Base-by-base conservation (phyloP, 2,113 vertebrate species). In the Uria lomvia region DNA sequence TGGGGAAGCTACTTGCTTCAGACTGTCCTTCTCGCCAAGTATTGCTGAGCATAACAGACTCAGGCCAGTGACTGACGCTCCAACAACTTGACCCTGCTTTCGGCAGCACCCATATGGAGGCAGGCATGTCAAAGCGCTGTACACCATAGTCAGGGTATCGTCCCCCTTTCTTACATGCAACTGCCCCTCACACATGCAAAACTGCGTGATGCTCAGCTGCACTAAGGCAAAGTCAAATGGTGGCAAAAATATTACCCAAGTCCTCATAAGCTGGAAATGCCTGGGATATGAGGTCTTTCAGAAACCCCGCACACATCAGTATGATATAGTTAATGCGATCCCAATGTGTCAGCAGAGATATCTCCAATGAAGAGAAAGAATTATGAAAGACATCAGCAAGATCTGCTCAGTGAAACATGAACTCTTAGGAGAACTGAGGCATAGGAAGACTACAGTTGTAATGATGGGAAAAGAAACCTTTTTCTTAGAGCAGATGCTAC, bases 111-210 rank as follows among this genome's bases (percentile, higher is more conserved):
- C 11, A 3, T 8, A 6, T n/a, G 32, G 47, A 53, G 36, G 49
- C 20, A 75, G 26, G 38, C 8, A 55, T 4, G 17, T 9, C 62
- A 23, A 45, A 62, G 36, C 9, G 5, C 68, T n/a, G n/a, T 5
- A 56, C 71, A 47, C 17, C 56, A 43, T 1, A 15, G 18, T 7
- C 40, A 29, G 23, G 22, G 50, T n/a, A 43, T 17, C 18, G 7
- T 9, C 40, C 16, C 34, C 26, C 12, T 38, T 71, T 52, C 68
- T 49, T 26, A 15, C 11, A 3, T 7, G 12, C 0, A 0, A 49
- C 40, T 81, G 16, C 22, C 38, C 29, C 62, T 75, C 45, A 17
- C 56, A 32, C 21, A 15, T 13, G 40, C 60, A 36, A 40, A 84
- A 21, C 24, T 9, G 8, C 12, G 18, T 50, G n/a, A 71, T 45